Percentiles rank a stretch among this genome's conserved stretches.
These are phyloP conservation scores for Centropristis striata DNA, from an alignment of 2,113 vertebrate species.

Conservation along the genomic window DNA sequence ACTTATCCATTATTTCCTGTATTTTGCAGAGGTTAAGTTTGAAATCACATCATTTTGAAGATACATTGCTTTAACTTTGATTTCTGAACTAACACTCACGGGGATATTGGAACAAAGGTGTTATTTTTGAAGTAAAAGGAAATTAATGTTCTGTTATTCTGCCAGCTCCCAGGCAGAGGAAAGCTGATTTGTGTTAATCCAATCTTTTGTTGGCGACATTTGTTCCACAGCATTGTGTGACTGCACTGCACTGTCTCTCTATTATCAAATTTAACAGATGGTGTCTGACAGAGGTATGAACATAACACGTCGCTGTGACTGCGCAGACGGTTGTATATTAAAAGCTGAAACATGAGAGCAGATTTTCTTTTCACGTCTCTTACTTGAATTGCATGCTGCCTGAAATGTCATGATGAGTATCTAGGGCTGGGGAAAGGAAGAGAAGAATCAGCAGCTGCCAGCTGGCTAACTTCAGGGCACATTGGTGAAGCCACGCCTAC, in stretches of 20 bases:
- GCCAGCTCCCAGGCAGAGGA: not conserved
- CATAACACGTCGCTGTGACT: not conserved
- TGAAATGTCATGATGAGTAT: constrained; percentile 48
- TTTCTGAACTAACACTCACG: not conserved
- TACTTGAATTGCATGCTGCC: constrained; percentile 29
- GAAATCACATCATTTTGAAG: not conserved
- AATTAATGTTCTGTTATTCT: not conserved
- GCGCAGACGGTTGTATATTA: constrained; percentile 3
- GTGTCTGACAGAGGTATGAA: constrained; percentile 21
- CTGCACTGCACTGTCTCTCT: not conserved
- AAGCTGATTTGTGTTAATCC: constrained; percentile 25
- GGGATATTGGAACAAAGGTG: not conserved
- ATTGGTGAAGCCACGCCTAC: constrained; percentile 46
- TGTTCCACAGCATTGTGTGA: not conserved
- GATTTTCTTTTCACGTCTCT: constrained; percentile 17
- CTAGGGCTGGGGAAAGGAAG: constrained; percentile 16
- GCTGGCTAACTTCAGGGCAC: constrained; percentile 66
- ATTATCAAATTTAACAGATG: constrained; percentile 11
- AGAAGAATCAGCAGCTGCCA: constrained; percentile 60
- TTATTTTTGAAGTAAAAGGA: constrained; percentile 1
- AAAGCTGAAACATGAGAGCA: constrained; percentile 3
- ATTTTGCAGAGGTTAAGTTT: not conserved
- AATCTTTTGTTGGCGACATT: constrained; percentile 3
- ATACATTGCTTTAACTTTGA: not conserved
- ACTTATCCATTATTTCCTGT: not conserved